Evolutionary conservation across 2,888 invertebrate species (phyloP).

Genomic region (Mantis religiosa): DNA sequence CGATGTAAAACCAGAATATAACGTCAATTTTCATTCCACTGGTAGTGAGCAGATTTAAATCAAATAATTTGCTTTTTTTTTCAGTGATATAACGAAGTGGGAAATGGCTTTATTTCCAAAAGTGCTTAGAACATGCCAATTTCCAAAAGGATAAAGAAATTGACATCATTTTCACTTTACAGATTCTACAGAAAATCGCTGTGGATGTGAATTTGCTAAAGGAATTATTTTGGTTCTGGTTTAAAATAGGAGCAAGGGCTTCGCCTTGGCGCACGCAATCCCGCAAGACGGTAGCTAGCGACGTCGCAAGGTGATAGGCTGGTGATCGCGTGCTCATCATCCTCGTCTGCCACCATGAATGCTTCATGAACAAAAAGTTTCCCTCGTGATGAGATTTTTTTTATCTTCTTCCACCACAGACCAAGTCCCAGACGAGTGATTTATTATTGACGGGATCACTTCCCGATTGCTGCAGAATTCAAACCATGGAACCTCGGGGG

Average conservation of each 20-base stretch:
- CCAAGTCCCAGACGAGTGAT: neutral
- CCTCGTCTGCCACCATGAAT: neutral
- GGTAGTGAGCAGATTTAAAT: no score
- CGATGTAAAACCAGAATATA: no score
- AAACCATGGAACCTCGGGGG: neutral
- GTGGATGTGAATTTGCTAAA: neutral
- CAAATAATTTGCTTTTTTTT: no score
- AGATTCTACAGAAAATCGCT: neutral
- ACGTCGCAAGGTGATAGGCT: neutral
- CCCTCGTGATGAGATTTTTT: neutral
- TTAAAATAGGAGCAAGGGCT: neutral
- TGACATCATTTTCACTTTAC: neutral
- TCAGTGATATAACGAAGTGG: no score
- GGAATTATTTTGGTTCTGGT: no score
- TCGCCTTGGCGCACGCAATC: neutral
- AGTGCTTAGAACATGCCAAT: neutral
- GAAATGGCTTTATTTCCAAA: neutral
- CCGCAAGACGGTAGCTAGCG: neutral
- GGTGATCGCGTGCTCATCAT: neutral
- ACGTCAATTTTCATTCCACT: no score
- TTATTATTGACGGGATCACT: neutral
- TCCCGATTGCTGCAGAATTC: neutral
- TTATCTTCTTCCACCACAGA: neutral
- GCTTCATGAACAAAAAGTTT: neutral
- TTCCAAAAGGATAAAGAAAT: neutral